These are phyloP conservation scores for Argyra leucocephala DNA, from an alignment of 2,888 invertebrate genomes.

Conservation along the genomic window DNA sequence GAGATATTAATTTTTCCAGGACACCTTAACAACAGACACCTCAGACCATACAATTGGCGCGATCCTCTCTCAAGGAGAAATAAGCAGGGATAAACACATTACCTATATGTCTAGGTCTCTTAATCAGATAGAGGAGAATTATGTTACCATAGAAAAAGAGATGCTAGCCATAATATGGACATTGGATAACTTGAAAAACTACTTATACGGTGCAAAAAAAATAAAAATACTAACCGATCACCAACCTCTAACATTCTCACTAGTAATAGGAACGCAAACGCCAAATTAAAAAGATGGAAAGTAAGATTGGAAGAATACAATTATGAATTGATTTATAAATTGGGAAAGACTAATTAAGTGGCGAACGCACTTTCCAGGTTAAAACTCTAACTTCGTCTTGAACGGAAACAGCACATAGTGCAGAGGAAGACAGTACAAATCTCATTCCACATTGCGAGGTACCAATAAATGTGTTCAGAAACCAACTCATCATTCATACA, in stretches of 20 bases:
- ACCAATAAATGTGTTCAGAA: conserved; percentile 20
- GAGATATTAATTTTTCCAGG: conserved; percentile 14
- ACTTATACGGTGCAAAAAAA: conserved; percentile 21
- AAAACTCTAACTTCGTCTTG: too few species aligned
- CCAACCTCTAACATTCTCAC: conserved; percentile 18
- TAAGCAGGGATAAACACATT: too few species aligned
- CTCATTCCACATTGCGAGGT: conserved; percentile 23
- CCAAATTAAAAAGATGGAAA: conserved; percentile 23
- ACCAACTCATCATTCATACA: conserved; percentile 21
- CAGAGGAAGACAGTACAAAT: conserved; percentile 22
- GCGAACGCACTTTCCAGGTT: conserved; percentile 19
- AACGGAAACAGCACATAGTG: conserved; percentile 9
- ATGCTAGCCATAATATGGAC: too few species aligned
- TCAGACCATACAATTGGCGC: conserved; percentile 16
- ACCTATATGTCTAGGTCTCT: too few species aligned
- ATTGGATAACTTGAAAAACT: too few species aligned
- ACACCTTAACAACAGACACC: conserved; percentile 16
- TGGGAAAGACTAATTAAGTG: conserved; percentile 12
- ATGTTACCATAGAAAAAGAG: too few species aligned
- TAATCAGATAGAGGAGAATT: too few species aligned
- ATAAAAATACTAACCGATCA: conserved; percentile 22
- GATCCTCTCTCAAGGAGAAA: too few species aligned
- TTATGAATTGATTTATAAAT: not conserved
- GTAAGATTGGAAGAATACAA: not conserved
- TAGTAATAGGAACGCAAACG: conserved; percentile 18